Percentiles rank a stretch among this genome's conserved stretches.
phyloP scores from a whole-genome alignment of 2,888 invertebrate species.

The Exephanes ischioxanthus region DNA sequence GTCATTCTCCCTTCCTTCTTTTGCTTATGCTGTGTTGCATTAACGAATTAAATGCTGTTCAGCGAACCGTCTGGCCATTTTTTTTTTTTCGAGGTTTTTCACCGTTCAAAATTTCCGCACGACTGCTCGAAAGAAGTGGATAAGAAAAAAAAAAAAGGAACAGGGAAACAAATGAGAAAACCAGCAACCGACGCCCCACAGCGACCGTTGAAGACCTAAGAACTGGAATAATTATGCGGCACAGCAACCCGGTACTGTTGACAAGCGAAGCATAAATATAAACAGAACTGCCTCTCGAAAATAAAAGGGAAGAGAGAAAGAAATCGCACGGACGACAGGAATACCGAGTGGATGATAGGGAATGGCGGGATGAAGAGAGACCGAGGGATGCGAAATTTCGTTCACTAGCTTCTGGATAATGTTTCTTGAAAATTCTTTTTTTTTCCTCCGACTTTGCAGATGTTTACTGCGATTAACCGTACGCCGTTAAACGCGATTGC shows the following conservation, averaged over 20 bases:
- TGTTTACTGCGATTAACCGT: neutral
- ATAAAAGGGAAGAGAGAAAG: slow-evolving; percentile 16
- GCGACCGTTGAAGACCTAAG: slow-evolving; percentile 53
- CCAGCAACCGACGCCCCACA: slow-evolving; percentile 20
- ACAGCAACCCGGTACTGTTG: slow-evolving; percentile 55
- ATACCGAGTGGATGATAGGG: slow-evolving; percentile 43
- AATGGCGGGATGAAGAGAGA: neutral
- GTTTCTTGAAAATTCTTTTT: slow-evolving; percentile 31
- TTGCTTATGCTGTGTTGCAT: slow-evolving; percentile 28
- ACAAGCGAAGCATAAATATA: slow-evolving; percentile 61
- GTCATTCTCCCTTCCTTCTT: neutral
- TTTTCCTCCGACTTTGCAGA: slow-evolving; percentile 7
- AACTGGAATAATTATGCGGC: slow-evolving; percentile 66
- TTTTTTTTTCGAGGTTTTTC: slow-evolving; percentile 55
- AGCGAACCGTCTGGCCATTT: slow-evolving; percentile 57
- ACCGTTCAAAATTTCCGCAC: slow-evolving; percentile 59
- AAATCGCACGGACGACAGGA: slow-evolving; percentile 48
- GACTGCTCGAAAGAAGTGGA: slow-evolving; percentile 39
- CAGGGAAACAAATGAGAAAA: slow-evolving; percentile 16
- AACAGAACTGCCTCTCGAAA: slow-evolving; percentile 43
- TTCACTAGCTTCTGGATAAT: slow-evolving; percentile 47
- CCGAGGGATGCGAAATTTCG: slow-evolving; percentile 44
- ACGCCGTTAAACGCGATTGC: neutral
- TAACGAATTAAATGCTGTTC: slow-evolving; percentile 68
- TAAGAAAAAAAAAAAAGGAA: neutral